These are phyloP conservation scores for Scolopax mira DNA, from an alignment of 2,113 vertebrate species.

Conservation along the genomic window DNA sequence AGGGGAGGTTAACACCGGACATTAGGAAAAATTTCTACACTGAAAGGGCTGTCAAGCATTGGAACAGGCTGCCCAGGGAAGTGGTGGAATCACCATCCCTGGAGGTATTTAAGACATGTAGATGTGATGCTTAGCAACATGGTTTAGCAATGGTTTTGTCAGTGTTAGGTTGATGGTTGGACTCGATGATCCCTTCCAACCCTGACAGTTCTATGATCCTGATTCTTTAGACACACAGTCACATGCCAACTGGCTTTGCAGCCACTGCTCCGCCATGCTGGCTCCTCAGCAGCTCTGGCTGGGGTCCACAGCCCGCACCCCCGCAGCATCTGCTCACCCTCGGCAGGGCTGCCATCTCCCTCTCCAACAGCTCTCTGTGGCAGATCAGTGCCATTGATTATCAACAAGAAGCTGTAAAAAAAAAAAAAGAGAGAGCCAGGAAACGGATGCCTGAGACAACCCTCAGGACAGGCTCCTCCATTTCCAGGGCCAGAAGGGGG, in stretches of 20 bases:
- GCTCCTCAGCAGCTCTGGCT: rapidly evolving
- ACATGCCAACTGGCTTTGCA: rapidly evolving
- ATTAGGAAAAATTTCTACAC: not conserved
- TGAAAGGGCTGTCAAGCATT: not conserved
- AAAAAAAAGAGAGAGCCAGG: not conserved
- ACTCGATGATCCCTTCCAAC: not conserved
- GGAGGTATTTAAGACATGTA: not conserved
- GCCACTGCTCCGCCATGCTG: rapidly evolving
- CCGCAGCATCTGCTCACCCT: not conserved
- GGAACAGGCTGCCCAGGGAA: not conserved
- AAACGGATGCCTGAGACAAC: rapidly evolving
- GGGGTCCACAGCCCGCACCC: not conserved
- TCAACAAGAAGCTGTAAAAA: not conserved
- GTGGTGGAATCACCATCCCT: not conserved
- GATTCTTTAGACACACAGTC: rapidly evolving
- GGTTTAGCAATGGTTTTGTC: not conserved
- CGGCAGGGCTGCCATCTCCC: rapidly evolving
- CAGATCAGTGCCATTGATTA: not conserved
- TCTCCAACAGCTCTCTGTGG: not conserved
- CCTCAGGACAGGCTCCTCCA: not conserved
- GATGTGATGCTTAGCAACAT: not conserved
- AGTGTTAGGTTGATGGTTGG: not conserved
- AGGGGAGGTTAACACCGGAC: not conserved
- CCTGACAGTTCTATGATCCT: not conserved
- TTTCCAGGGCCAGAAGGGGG: not conserved